Evolutionary conservation across 1,140 invertebrate species (phyloP), one percentile per base, ranked within the genome.

Genomic region (Lordiphosa stackelbergi): DNA sequence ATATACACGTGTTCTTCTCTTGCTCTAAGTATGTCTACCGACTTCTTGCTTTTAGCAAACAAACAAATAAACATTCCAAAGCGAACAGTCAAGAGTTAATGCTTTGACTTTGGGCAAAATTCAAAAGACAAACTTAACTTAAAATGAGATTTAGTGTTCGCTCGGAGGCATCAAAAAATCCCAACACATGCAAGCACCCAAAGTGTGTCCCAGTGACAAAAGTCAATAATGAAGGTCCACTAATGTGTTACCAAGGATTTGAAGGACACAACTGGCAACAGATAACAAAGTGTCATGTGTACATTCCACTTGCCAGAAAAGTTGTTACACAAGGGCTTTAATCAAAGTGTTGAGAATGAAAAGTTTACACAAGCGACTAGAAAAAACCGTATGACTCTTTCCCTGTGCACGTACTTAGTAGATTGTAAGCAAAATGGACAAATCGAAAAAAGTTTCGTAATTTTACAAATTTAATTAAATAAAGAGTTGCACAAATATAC

Each of bases 61-160:
- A 52, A 13, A 10, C 43, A 62, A 64, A 61, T 45, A 40, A 53
- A 31, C 38, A 31, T 16, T 42, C 24, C n/a, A 19, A 54, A 54
- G 61, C 13, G 37, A 75, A 41, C 45, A 71, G 52, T 68, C 54
- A 47, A 71, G 42, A 51, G 58, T 51, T 28, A 24, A 51, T 41
- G 51, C 58, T 19, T 56, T 36, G 43, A 42, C 47, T 51, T 36
- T 57, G 66, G 36, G 46, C 56, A 35, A 52, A 61, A 54, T 64
- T 48, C 69, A 35, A 49, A 63, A 66, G 54, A 63, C 59, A 70
- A 75, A 77, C 24, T 59, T 68, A 63, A 75, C 73, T 71, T 41
- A 53, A 70, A 75, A 75, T 66, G 52, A 59, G 62, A 75, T 75
- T 75, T 68, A 66, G 35, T 38, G 34, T 49, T 28, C 22, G 28